Evolutionary conservation across 2,113 vertebrate species (phyloP).

Genomic region (Urocitellus parryii): DNA sequence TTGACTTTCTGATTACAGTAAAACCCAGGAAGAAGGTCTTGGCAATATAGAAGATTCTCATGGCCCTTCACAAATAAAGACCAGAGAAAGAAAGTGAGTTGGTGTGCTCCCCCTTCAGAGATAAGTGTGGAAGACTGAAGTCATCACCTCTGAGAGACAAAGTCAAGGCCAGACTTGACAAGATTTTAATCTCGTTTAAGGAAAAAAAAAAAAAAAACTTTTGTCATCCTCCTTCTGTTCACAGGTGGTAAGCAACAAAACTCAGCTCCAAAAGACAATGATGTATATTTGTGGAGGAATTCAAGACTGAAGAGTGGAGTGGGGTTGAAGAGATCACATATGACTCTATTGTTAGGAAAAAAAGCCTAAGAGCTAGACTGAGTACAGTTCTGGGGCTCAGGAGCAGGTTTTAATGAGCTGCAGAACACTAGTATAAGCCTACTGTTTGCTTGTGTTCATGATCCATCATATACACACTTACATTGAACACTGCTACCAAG

Average conservation of each 20-base stretch:
- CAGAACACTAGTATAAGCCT: not conserved
- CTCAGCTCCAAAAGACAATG: not conserved
- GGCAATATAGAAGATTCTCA: not conserved
- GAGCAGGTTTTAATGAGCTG: not conserved
- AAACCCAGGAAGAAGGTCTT: not conserved
- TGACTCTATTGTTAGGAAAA: not conserved
- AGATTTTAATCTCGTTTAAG: not conserved
- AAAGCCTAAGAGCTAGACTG: not conserved
- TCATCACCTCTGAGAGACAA: not conserved
- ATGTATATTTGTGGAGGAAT: not conserved
- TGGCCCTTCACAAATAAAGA: not conserved
- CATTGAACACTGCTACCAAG: not conserved
- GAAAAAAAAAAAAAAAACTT: not conserved
- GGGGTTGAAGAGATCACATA: not conserved
- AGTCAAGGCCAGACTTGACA: not conserved
- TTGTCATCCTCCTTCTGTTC: not conserved
- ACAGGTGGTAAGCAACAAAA: not conserved
- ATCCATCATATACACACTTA: not conserved
- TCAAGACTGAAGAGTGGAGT: not conserved
- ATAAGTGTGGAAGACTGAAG: not conserved
- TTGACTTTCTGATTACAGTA: not conserved
- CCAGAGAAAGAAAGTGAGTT: not conserved
- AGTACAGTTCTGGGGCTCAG: too few relatives aligned
- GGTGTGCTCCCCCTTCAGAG: not conserved
- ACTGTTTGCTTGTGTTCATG: not conserved